Evolutionary conservation across 2,888 invertebrate species (phyloP), one percentile per base, ranked within the genome.

Genomic region (Serrognathus titanus): DNA sequence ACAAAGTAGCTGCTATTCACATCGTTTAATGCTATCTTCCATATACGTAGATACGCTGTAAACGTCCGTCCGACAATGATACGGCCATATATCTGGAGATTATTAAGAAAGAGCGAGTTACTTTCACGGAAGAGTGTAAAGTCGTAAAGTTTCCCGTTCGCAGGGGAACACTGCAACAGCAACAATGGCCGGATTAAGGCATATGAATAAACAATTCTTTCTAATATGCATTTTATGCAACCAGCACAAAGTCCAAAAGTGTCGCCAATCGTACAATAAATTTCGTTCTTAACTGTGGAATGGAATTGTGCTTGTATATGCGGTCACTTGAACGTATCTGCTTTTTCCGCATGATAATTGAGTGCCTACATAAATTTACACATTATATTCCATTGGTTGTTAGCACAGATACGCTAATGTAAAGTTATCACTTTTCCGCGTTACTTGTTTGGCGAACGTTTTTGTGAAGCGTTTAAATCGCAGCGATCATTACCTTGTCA

Each of bases 31-130:
- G 55, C 55, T 57, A 56, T 51, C 53, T 57, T 59, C 47, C 57
- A 53, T 57, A 55, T 57, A 60, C 53, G 60, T 60, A 58, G 60
- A 60, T 56, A 63, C 59, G 58, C 53, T 52, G 58, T 59, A 56
- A 56, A 54, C 47, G 63, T 60, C 57, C 60, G 58, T 63, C 59
- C 62, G 57, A 67, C 65, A 61, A 68, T 66, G 66, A 66, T 66
- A 63, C 58, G 60, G 57, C 60, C 58, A 63, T 60, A 66, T 66
- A 67, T 62, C 53, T 55, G 48, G 51, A 61, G 68, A 71, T 70
- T 70, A 71, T 68, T 71, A 63, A 65, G 67, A 70, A 71, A 68
- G 67, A 69, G 67, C 67, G 64, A 65, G 64, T 65, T 68, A 71
- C 71, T 70, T 71, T 71, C 71, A 70, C 71, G 69, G 71, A 71